A percentile compares a stretch with the other conserved stretches of the same genome.
Evolutionary conservation across 1,140 invertebrate genomes (phyloP).

Genomic region (Rhizoglyphus robini): DNA sequence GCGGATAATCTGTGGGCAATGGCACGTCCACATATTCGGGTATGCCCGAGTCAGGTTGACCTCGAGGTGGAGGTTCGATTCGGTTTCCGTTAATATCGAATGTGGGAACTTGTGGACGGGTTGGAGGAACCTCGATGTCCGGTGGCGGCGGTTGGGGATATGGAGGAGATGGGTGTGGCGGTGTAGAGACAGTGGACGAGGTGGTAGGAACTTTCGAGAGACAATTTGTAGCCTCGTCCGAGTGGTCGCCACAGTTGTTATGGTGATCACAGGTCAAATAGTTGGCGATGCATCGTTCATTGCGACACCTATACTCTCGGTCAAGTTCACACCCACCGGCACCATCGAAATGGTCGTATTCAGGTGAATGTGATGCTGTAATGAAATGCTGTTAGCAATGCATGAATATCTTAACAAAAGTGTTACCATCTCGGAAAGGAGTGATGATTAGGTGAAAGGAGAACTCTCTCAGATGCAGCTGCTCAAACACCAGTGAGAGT

Average conservation of each 20-base stretch:
- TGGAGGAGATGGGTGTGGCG: not conserved
- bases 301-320: conserved; percentile 9
- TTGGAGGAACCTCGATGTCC: not conserved
- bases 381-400: not conserved
- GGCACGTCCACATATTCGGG: conserved; percentile 11
- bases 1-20: not conserved
- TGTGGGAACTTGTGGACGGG: not conserved
- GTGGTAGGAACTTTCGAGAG: conserved; percentile 8
- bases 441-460: conserved; percentile 5
- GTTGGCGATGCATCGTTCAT: conserved; percentile 1
- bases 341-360: not conserved
- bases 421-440: conserved; percentile 8
- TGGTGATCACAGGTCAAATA: conserved; percentile 13
- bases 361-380: conserved; percentile 8
- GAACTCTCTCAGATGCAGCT: not conserved
- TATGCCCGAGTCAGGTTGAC: not conserved
- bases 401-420: not conserved
- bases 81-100: not conserved
- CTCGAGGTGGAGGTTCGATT: not conserved
- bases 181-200: not conserved
- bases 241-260: conserved; percentile 14
- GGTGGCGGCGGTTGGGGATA: not conserved
- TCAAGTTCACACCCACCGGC: not conserved
- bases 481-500: conserved; percentile 5
- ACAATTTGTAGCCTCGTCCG: not conserved